A percentile compares a stretch with the other conserved stretches of the same genome.
These are phyloP conservation scores for Macrocentrus cingulum DNA, from an alignment of 1,140 invertebrate species.

Conservation along the genomic window DNA sequence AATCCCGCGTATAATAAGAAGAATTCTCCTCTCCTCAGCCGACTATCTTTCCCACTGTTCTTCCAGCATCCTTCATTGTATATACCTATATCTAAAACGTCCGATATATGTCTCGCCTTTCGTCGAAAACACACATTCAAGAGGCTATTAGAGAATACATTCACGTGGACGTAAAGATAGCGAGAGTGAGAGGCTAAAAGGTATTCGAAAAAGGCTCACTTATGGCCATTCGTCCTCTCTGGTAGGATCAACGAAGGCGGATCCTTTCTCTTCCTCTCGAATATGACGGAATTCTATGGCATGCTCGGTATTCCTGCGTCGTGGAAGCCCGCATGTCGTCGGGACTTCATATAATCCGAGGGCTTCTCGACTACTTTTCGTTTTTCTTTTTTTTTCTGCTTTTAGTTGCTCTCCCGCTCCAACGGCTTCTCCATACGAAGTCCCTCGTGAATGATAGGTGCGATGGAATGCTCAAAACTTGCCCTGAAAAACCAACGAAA, in stretches of 20 bases:
- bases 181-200: not conserved
- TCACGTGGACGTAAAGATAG: constrained; percentile 5
- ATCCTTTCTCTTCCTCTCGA: constrained; percentile 18
- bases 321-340: constrained; percentile 27
- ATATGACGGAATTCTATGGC: constrained; percentile 35
- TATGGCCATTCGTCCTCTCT: constrained; percentile 15
- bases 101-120: no score
- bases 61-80: not conserved
- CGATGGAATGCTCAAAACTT: no score
- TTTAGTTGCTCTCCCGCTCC: not conserved
- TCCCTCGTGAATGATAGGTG: no score
- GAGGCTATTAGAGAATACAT: not conserved
- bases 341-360: constrained; percentile 32
- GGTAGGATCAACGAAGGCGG: constrained; percentile 31
- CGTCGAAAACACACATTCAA: no score
- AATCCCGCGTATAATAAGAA: constrained; percentile 22
- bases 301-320: constrained; percentile 33
- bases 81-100: not conserved
- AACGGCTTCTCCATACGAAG: not conserved
- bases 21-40: constrained; percentile 10
- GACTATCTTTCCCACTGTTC: not conserved
- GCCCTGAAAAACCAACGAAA: no score
- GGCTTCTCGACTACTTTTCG: not conserved
- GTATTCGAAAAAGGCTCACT: constrained; percentile 6
- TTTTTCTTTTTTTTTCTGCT: not conserved